Evolutionary conservation across 2,888 invertebrate species (phyloP).

Genomic region (Desoria tigrina): DNA sequence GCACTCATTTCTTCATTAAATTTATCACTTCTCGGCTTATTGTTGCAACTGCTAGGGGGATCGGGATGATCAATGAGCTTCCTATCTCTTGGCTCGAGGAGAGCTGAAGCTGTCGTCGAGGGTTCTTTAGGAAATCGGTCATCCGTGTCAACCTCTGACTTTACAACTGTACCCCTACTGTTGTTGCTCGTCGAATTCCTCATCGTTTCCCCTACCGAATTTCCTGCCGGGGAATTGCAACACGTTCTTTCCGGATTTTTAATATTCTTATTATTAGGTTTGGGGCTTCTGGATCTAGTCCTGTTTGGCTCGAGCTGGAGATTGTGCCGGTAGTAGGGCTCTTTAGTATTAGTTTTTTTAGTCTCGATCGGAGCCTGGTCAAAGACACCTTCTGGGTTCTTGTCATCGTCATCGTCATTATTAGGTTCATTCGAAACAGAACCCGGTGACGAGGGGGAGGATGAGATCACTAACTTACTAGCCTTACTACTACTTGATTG

Average conservation of each 20-base stretch:
- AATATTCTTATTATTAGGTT: too few relatives aligned
- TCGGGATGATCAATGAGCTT: not conserved
- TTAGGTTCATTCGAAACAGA: not conserved
- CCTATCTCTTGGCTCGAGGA: not conserved
- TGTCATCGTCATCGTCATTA: not conserved
- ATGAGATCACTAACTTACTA: constrained; percentile 13
- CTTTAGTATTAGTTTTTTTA: too few relatives aligned
- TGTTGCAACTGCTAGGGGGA: too few relatives aligned
- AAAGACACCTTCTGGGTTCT: too few relatives aligned
- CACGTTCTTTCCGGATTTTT: too few relatives aligned
- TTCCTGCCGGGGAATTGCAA: too few relatives aligned
- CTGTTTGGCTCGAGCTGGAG: too few relatives aligned
- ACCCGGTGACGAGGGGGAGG: not conserved
- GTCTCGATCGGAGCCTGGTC: too few relatives aligned
- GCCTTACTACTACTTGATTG: not conserved
- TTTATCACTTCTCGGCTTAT: constrained; percentile 12
- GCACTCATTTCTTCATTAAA: constrained; percentile 7
- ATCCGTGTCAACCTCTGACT: constrained; percentile 10
- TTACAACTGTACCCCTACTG: not conserved
- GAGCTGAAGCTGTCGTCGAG: not conserved
- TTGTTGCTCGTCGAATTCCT: not conserved
- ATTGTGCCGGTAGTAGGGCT: too few relatives aligned
- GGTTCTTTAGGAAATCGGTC: not conserved
- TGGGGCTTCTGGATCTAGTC: too few relatives aligned
- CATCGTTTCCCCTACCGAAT: constrained; percentile 11